Percentiles rank a stretch among this genome's conserved stretches.
These are phyloP conservation scores for Setipinna tenuifilis DNA, from an alignment of 2,797 vertebrate genomes.

Conservation along the genomic window DNA sequence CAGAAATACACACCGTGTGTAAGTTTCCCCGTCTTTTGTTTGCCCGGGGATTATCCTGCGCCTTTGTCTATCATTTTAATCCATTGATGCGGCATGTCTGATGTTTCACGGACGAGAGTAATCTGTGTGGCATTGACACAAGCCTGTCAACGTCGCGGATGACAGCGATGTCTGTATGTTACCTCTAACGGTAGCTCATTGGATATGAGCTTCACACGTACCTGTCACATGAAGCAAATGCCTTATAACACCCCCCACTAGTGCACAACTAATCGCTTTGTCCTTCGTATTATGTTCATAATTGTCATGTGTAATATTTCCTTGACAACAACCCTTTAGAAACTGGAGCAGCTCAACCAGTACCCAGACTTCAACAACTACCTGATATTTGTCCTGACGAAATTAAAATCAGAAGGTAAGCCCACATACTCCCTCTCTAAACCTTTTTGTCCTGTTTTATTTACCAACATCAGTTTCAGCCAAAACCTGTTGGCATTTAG, in stretches of 20 bases:
- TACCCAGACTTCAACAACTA: conserved; percentile 99
- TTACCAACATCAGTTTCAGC: background rate
- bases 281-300: background rate
- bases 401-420: conserved; percentile 97
- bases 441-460: background rate
- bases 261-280: background rate
- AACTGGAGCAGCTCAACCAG: conserved; percentile 98
- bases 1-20: background rate
- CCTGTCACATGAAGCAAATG: background rate
- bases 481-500: background rate
- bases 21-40: conserved; percentile 4
- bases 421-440: background rate
- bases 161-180: background rate
- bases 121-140: background rate
- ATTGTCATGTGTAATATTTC: conserved; percentile 55
- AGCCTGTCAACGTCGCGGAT: background rate
- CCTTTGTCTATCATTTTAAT: conserved; percentile 26
- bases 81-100: conserved; percentile 9
- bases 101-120: background rate
- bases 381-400: conserved; percentile 96
- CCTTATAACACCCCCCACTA: background rate
- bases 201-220: background rate
- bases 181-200: background rate
- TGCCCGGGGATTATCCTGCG: conserved; percentile 4
- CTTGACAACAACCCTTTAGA: conserved; percentile 84